Evolutionary conservation across 2,797 vertebrate species (phyloP).

Genomic region (Lepus townsendii): DNA sequence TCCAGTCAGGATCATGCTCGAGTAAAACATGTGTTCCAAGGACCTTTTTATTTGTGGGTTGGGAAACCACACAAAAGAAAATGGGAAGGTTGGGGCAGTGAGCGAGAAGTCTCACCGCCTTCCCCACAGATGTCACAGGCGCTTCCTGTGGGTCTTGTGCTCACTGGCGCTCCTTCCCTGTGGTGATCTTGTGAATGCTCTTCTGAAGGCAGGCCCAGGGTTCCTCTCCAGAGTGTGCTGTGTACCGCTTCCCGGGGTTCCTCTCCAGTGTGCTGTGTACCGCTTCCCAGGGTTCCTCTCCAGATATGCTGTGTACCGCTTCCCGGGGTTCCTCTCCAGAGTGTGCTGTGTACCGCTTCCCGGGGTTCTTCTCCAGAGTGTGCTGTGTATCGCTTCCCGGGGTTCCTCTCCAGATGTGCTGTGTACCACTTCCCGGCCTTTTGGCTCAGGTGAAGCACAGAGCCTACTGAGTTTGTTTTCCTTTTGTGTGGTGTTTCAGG

Average conservation of each 20-base stretch:
- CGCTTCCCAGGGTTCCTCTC: no score
- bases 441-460: no score
- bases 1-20: conserved; percentile 24
- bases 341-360: no score
- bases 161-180: background rate
- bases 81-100: background rate
- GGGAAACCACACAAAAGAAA: background rate
- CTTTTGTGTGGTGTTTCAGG: conserved; percentile 51
- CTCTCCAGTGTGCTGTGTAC: no score
- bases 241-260: no score
- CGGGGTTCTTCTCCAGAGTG: no score
- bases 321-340: no score
- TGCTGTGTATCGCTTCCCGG: no score
- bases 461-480: conserved; percentile 6
- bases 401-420: no score
- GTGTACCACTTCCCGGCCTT: no score
- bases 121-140: background rate
- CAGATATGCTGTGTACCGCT: no score
- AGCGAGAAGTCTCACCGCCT: background rate
- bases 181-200: background rate
- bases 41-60: background rate
- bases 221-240: background rate
- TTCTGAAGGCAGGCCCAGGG: conserved; percentile 3
- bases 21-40: background rate
- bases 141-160: background rate